Evolutionary conservation across 1,140 invertebrate species (phyloP).

Genomic region (Lordiphosa mommai): DNA sequence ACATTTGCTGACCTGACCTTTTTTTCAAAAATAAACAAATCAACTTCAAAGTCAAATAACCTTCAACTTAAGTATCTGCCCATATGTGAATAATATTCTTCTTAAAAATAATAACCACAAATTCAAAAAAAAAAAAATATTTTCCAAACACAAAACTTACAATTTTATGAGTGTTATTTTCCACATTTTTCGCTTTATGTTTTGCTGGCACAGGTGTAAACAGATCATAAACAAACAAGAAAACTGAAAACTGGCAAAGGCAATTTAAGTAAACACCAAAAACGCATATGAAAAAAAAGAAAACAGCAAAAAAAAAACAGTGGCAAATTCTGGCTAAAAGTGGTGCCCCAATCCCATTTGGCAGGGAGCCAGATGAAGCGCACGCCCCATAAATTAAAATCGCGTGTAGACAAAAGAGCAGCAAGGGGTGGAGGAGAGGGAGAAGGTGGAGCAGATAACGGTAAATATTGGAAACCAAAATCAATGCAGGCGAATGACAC

Average conservation of each 20-base stretch:
- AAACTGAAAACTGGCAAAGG: conserved; percentile 51
- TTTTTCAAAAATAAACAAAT: too few relatives aligned
- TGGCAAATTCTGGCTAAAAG: too few relatives aligned
- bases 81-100: too few relatives aligned
- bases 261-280: conserved; percentile 65
- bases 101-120: conserved; percentile 2
- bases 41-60: too few relatives aligned
- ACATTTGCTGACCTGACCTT: too few relatives aligned
- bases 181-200: conserved; percentile 9
- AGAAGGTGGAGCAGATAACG: conserved; percentile 36
- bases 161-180: conserved; percentile 1
- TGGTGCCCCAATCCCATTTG: conserved; percentile 30
- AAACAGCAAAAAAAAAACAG: not conserved
- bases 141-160: too few relatives aligned
- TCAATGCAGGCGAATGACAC: conserved; percentile 70
- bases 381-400: conserved; percentile 73
- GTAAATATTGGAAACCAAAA: conserved; percentile 64
- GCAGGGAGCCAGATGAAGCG: conserved; percentile 59
- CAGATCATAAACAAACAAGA: conserved; percentile 59
- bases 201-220: conserved; percentile 59
- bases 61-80: too few relatives aligned
- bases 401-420: conserved; percentile 32
- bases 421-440: not conserved
- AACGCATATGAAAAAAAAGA: conserved; percentile 5
- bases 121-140: not conserved